Percentiles rank a stretch among this genome's conserved stretches.
phyloP scores from a whole-genome alignment of 2,888 invertebrate species.

The Drosophila macrospina region DNA sequence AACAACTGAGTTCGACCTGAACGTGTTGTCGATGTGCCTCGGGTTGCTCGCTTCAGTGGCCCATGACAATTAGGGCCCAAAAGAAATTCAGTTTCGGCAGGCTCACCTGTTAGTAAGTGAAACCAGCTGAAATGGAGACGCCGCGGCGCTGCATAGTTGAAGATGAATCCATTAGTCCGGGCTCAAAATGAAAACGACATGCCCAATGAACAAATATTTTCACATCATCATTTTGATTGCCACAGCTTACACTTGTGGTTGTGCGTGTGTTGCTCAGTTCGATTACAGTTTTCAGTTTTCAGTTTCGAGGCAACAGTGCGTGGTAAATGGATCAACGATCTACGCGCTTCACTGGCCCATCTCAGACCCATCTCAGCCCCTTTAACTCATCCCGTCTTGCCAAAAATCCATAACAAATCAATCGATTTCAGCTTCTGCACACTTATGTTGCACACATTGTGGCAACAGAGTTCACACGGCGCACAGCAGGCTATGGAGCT shows the following conservation, averaged over 20 bases:
- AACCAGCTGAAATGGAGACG: conserved; percentile 39
- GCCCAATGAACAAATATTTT: conserved; percentile 74
- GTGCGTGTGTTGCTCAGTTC: conserved; percentile 39
- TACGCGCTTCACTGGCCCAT: conserved; percentile 59
- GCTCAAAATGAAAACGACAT: conserved; percentile 57
- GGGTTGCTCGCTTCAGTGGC: conserved; percentile 71
- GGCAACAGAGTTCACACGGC: conserved; percentile 20
- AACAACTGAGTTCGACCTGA: conserved; percentile 16
- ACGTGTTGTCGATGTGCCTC: conserved; percentile 28
- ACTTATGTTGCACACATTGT: conserved; percentile 38
- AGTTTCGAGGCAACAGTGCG: conserved; percentile 73
- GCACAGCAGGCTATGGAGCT: conserved; percentile 32
- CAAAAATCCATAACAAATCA: conserved; percentile 36
- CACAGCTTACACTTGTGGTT: conserved; percentile 48
- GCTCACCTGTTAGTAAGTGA: conserved; percentile 60
- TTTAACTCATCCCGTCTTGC: conserved; percentile 1
- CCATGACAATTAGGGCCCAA: conserved; percentile 76
- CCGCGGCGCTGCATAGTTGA: conserved; percentile 1
- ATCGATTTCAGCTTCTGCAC: conserved; percentile 43
- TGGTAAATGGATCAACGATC: conserved; percentile 74
- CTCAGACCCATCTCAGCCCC: conserved; percentile 7
- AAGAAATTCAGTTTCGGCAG: conserved; percentile 54
- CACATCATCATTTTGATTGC: conserved; percentile 76
- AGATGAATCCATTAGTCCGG: conserved; percentile 60
- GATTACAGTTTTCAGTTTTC: conserved; percentile 68